Evolutionary conservation across 2,888 invertebrate species (phyloP), one percentile per base, ranked within the genome.

Genomic region (Embidobia sp.): DNA sequence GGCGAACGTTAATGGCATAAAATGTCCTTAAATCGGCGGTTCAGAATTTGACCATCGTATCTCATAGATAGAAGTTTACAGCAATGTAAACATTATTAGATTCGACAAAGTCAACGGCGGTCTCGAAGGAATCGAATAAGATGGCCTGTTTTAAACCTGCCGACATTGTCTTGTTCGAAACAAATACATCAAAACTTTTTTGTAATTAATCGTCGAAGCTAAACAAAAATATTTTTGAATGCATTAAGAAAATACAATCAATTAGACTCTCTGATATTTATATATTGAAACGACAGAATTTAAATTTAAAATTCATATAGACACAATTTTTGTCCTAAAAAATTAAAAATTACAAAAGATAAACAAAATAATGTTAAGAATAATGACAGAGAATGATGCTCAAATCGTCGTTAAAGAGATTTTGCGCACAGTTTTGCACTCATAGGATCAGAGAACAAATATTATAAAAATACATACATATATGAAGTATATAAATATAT

Each of bases 361-460:
- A 11, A 53, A 8, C 18, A 5, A 26, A 42, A 44, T 57, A 57
- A 31, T 55, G 46, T 44, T 67, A 69, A 57, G 57, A 40, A 22
- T 53, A 63, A 51, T 55, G 35, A 27, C 55, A 48, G 55, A 55
- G 57, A 55, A 63, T 51, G 37, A 61, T 72, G 72, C 72, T 72
- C 72, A 72, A 72, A 63, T 70, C 59, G 69, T 59, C 59, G 55
- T 64, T 63, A 44, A 46, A 48, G 40, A 72, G 46, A 53, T 55
- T 72, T 63, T 53, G 61, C 72, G 63, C 72, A 63, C 63, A 63
- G 44, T 63, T 72, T 61, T 61, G 42, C 70, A 61, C 42, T 59
- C 27, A 40, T 48, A 55, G 67, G 22, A 44, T 53, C 19, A 6
- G 31, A 55, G 19, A n/a, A 55, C 27, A 29, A 51, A 22, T 61